Evolutionary conservation across 2,113 vertebrate genomes (phyloP), one percentile per base, ranked within the genome.

Genomic region (Coregonus clupeaformis): DNA sequence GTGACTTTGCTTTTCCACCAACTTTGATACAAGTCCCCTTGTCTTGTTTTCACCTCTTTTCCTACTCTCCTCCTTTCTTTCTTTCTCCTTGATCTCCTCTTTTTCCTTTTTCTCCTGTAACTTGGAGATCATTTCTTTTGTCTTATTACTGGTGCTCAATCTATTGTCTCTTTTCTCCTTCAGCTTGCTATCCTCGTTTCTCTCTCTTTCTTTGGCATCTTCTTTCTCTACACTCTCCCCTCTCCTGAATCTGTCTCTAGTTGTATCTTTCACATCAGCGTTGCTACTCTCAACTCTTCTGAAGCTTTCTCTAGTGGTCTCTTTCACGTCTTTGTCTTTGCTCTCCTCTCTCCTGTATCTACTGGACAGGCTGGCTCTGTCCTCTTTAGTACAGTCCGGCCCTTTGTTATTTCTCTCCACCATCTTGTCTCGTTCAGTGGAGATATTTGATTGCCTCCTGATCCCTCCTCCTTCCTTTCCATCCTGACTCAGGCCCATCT

Each of bases 401-500:
- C 62, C 76, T 83, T 74, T 85, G 71, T 74, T 75, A 27, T 82
- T 87, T 59, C 72, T 87, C 32, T 86, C 80, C 36, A 90, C 88
- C 14, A 7, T 64, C 64, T 73, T 86, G 2, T 24, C 91, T 29
- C 3, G 77, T 69, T 88, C 88, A 24, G 13, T 47, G 16, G 84
- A 77, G 69, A 81, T n/a, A 55, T 86, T 88, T 11, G 74, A 27
- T 73, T 90, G 87, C 73, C 77, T 81, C 57, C 57, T 80, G 60
- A 78, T 3, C 4, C 60, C 87, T 14, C 6, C 86, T 0, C 7
- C 86, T 0, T 90, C 85, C 3, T 85, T 89, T 18, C 79, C 87
- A 68, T 94, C 93, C 69, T 94, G 93, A 81, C 92, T 93, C 66
- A 90, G 82, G 66, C 90, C 91, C 90, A 86, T 93, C 82, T 91